phyloP scores from a whole-genome alignment of 2,113 vertebrate genomes.

The Seriola aureovittata region DNA sequence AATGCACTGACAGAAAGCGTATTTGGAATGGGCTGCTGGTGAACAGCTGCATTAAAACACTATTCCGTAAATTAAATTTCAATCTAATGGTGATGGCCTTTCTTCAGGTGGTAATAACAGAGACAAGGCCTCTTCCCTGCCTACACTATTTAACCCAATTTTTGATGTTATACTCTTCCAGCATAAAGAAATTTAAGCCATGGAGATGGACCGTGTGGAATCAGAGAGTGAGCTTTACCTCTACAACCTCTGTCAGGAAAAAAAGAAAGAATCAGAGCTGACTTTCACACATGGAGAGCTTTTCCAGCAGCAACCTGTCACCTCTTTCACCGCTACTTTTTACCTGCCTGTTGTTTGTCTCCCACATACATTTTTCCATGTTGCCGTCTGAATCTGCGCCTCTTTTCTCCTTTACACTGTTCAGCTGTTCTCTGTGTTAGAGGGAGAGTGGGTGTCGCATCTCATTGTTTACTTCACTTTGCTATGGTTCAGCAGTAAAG shows the following conservation, averaged over 20 bases:
- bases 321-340: conserved; percentile 42
- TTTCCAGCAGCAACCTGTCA: conserved; percentile 53
- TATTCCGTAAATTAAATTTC: conserved; percentile 85
- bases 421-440: not conserved
- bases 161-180: conserved; percentile 19
- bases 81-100: conserved; percentile 84
- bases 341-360: conserved; percentile 54
- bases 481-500: conserved; percentile 20
- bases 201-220: conserved; percentile 20
- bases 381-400: conserved; percentile 41
- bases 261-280: conserved; percentile 13
- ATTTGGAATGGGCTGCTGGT: conserved; percentile 75
- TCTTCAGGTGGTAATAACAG: conserved; percentile 83
- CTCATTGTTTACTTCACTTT: conserved; percentile 42
- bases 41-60: conserved; percentile 84
- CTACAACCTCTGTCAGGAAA: conserved; percentile 15
- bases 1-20: conserved; percentile 73
- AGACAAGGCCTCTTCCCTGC: conserved; percentile 57
- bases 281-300: conserved; percentile 53
- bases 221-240: conserved; percentile 28
- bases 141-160: conserved; percentile 59
- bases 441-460: not conserved
- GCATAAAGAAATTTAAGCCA: conserved; percentile 41
- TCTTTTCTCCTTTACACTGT: conserved; percentile 30
- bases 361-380: conserved; percentile 40